Percentiles rank a stretch among this genome's conserved stretches.
phyloP scores from a whole-genome alignment of 2,113 vertebrate species.

The Alaudala cheleensis region DNA sequence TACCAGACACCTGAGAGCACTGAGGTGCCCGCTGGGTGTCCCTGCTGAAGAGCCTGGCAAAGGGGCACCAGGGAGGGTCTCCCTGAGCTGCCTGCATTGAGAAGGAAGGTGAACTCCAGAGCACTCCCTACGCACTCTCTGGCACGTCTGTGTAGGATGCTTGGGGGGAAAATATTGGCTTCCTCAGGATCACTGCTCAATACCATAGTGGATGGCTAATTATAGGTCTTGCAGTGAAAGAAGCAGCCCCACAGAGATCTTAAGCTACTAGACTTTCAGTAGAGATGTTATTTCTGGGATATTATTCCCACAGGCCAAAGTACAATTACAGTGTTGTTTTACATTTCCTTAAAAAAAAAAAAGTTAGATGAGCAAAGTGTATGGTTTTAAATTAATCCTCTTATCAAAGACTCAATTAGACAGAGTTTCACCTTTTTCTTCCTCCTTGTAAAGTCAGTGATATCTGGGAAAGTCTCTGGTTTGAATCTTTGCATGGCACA shows the following conservation, averaged over 20 bases:
- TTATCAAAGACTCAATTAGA: not conserved
- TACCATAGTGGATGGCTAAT: slow-evolving; percentile 42
- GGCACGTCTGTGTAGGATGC: not conserved
- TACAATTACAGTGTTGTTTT: not conserved
- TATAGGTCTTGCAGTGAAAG: slow-evolving; percentile 39
- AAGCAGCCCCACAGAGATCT: slow-evolving; percentile 20
- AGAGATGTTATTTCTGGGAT: slow-evolving; percentile 11
- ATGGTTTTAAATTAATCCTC: not conserved
- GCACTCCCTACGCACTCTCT: not conserved
- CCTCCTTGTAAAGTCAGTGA: not conserved
- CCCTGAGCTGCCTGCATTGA: not conserved
- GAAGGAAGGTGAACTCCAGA: not conserved
- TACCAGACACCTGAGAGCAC: not conserved
- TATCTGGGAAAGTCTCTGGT: not conserved
- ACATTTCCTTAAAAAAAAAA: not conserved
- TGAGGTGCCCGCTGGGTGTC: rapidly evolving
- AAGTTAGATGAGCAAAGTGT: not conserved
- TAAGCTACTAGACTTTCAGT: slow-evolving; percentile 17
- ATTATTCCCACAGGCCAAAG: slow-evolving; percentile 48
- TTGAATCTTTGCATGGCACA: not conserved
- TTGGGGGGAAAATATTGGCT: not conserved
- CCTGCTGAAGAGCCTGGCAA: not conserved
- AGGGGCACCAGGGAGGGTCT: not conserved
- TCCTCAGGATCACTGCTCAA: not conserved
- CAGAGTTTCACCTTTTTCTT: not conserved